Conservation (phyloP, 2,888 invertebrate species). For the Lithophane socia region DNA sequence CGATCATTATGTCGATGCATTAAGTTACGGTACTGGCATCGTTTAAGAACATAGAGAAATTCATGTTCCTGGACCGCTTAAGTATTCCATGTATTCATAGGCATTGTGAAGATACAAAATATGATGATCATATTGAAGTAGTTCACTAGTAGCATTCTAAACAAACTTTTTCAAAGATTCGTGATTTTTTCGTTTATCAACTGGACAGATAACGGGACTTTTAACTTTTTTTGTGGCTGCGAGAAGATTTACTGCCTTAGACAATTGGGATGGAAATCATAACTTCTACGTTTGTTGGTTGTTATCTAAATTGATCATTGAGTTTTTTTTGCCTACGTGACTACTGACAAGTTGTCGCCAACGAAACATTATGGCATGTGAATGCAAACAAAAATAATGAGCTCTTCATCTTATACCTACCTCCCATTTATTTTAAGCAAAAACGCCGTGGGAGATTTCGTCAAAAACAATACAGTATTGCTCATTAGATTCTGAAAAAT, state of each 20-base stretch:
- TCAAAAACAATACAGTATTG: constrained; percentile 12
- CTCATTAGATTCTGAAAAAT: constrained; percentile 11
- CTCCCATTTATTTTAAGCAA: constrained; percentile 36
- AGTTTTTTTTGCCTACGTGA: constrained; percentile 1
- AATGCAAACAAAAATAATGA: constrained; percentile 36
- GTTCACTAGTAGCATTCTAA: not conserved
- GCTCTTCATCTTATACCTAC: constrained; percentile 15
- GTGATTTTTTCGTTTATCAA: constrained; percentile 14
- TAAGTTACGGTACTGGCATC: not conserved
- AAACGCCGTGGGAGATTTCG: constrained; percentile 25
- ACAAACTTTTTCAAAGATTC: constrained; percentile 15
- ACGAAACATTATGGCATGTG: not conserved
- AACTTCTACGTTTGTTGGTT: constrained; percentile 11
- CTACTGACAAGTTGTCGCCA: constrained; percentile 16
- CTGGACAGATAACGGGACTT: constrained; percentile 27
- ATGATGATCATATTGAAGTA: constrained; percentile 5
- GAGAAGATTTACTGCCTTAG: constrained; percentile 6
- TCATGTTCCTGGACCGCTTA: not conserved
- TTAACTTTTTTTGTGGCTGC: constrained; percentile 1
- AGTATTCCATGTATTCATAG: not conserved
- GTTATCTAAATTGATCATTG: not conserved
- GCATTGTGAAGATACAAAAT: not conserved
- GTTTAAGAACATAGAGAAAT: not conserved
- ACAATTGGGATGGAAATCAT: constrained; percentile 22
- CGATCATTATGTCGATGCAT: constrained; percentile 30